phyloP scores from a whole-genome alignment of 2,888 invertebrate genomes.

The Aspidiotus rigidus region DNA sequence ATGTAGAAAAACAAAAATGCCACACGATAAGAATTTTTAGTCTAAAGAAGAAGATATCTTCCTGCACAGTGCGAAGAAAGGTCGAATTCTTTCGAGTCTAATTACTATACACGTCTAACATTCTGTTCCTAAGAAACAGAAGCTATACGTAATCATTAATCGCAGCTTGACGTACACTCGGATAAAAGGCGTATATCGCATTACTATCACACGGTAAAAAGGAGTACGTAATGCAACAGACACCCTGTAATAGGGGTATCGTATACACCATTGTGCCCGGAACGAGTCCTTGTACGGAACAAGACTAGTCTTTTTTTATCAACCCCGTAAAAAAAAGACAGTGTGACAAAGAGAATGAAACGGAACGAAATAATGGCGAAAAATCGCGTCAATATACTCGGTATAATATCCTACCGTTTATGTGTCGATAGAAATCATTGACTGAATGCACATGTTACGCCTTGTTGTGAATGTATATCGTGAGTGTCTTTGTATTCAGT shows the following conservation, averaged over 20 bases:
- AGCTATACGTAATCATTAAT: slow-evolving; percentile 9
- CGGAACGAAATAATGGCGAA: no score
- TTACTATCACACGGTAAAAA: slow-evolving; percentile 4
- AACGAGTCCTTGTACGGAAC: neutral
- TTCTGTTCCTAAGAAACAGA: neutral
- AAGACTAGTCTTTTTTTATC: neutral
- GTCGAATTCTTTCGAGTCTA: slow-evolving; percentile 2
- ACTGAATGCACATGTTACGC: no score
- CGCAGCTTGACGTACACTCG: slow-evolving; percentile 18
- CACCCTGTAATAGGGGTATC: slow-evolving; percentile 32
- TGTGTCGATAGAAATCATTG: no score
- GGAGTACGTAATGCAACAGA: slow-evolving; percentile 26
- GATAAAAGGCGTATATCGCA: slow-evolving; percentile 19
- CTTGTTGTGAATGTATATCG: no score
- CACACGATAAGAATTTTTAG: neutral
- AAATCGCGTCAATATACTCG: no score
- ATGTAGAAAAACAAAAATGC: neutral
- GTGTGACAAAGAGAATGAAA: no score
- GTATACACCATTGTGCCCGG: slow-evolving; percentile 22
- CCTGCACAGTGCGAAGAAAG: neutral
- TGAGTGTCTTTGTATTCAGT: no score
- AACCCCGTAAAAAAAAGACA: neutral
- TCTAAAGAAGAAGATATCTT: neutral
- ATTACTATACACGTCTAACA: neutral
- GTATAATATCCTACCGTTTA: no score